These are phyloP conservation scores for Drosophila athabasca DNA, from an alignment of 1,140 invertebrate genomes.

Conservation along the genomic window DNA sequence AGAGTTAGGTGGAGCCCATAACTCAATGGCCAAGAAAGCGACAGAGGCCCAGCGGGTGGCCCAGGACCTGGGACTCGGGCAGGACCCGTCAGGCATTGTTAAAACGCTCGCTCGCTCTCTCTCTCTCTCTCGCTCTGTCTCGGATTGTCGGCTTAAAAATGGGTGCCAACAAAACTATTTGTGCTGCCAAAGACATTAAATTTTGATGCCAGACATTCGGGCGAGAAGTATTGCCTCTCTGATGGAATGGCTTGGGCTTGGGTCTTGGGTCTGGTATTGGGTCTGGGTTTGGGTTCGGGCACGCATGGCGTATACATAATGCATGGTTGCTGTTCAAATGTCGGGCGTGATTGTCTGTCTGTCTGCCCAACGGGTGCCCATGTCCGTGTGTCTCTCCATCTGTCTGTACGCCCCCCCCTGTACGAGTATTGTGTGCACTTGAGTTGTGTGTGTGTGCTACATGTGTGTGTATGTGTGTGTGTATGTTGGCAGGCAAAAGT, in stretches of 20 bases:
- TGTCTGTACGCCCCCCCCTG: constrained; percentile 6
- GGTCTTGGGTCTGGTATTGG: background rate
- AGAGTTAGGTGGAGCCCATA: too few relatives aligned
- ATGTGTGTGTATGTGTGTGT: constrained; percentile 3
- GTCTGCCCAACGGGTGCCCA: constrained; percentile 8
- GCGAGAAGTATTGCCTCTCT: constrained; percentile 22
- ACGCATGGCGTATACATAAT: constrained; percentile 76
- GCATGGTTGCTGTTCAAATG: constrained; percentile 62
- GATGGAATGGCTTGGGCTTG: constrained; percentile 12
- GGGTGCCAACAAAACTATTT: constrained; percentile 64
- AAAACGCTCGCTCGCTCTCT: background rate
- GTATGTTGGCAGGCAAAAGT: constrained; percentile 69
- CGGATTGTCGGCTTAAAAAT: constrained; percentile 56
- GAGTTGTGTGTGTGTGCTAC: constrained; percentile 28
- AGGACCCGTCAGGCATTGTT: constrained; percentile 3
- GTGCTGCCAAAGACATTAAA: constrained; percentile 76
- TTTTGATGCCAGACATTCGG: constrained; percentile 64
- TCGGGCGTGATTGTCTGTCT: constrained; percentile 65
- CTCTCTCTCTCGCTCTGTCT: background rate
- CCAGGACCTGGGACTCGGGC: background rate
- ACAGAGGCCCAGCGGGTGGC: too few relatives aligned
- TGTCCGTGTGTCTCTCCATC: background rate
- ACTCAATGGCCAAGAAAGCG: too few relatives aligned
- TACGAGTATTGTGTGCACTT: constrained; percentile 53
- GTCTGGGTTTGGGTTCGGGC: constrained; percentile 3